These are phyloP conservation scores for Caenorhabditis angaria DNA, from an alignment of 2,888 invertebrate genomes.

Conservation along the genomic window DNA sequence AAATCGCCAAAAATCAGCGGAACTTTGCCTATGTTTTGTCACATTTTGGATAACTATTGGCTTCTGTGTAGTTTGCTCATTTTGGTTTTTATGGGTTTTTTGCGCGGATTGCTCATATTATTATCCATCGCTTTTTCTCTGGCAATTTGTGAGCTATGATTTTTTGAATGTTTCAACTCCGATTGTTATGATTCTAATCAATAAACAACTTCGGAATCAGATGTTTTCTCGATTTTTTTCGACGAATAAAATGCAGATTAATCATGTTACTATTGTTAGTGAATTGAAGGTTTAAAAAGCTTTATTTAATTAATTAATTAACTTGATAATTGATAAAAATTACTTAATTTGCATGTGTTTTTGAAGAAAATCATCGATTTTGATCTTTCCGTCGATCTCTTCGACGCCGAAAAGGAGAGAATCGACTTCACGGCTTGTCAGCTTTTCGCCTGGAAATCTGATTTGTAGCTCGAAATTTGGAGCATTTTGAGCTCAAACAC, in stretches of 20 bases:
- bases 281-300: no score
- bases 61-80: background rate
- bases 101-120: background rate
- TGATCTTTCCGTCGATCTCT: constrained; percentile 42
- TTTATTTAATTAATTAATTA: no score
- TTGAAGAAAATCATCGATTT: constrained; percentile 37
- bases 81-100: background rate
- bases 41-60: background rate
- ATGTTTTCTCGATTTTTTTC: no score
- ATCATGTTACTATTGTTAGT: no score
- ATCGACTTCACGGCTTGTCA: constrained; percentile 45
- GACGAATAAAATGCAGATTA: no score
- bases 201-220: no score
- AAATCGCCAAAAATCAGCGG: constrained; percentile 12
- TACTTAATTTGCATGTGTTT: constrained; percentile 29
- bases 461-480: no score
- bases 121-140: background rate
- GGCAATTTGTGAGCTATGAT: background rate
- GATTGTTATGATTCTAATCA: no score
- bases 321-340: no score
- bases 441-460: constrained; percentile 34
- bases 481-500: background rate
- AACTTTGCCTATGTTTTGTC: constrained; percentile 13
- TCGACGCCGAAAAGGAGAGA: constrained; percentile 44
- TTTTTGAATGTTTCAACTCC: background rate